A percentile compares a stretch with the other conserved stretches of the same genome.
phyloP scores from a whole-genome alignment of 2,797 vertebrate genomes.

The Nasua narica region DNA sequence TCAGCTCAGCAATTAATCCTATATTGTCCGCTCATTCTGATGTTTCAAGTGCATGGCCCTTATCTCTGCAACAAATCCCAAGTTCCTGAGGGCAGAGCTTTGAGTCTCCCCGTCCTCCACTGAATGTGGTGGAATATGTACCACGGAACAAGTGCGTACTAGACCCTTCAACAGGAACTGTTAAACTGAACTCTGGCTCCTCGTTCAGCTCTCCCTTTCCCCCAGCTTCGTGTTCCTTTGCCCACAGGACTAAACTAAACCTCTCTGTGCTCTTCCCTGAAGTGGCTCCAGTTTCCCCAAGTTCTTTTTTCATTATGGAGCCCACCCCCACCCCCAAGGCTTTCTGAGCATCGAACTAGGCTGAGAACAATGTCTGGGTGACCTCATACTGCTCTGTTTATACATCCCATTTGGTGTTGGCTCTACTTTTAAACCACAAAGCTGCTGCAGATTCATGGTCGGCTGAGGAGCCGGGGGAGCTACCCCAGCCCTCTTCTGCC shows the following conservation, averaged over 20 bases:
- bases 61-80: not conserved
- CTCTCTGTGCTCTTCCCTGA: not conserved
- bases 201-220: not conserved
- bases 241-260: not conserved
- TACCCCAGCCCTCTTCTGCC: not conserved
- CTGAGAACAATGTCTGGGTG: conserved; percentile 35
- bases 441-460: not conserved
- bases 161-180: not conserved
- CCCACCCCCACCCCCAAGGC: not conserved
- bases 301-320: not conserved
- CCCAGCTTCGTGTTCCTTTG: not conserved
- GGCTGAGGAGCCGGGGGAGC: not conserved
- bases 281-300: not conserved
- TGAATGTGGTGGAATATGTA: not conserved
- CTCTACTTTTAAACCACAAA: conserved; percentile 32
- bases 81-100: not conserved
- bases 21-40: not conserved
- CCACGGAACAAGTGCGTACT: not conserved
- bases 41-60: not conserved
- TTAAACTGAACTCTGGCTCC: not conserved
- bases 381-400: conserved; percentile 41
- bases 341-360: not conserved
- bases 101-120: not conserved
- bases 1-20: not conserved
- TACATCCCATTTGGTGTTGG: not conserved